A percentile compares a stretch with the other conserved stretches of the same genome.
phyloP scores from a whole-genome alignment of 2,113 vertebrate genomes.

The Malaclemys terrapin region DNA sequence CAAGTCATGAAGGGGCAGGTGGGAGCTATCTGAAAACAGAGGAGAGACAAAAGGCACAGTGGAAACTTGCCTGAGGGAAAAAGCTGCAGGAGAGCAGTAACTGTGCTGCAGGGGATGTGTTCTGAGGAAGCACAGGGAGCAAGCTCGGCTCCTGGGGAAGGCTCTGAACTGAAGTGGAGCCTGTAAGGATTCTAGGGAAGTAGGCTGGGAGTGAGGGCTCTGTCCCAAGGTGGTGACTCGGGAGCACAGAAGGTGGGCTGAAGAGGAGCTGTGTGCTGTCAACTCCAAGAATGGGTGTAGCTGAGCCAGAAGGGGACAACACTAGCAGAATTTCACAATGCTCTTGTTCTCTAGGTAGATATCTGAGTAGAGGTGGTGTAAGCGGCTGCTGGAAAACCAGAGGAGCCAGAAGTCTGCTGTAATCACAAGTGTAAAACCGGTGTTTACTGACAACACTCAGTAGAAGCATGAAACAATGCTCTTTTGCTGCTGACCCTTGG shows the following conservation, averaged over 20 bases:
- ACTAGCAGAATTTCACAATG: neutral
- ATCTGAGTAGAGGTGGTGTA: neutral
- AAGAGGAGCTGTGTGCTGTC: neutral
- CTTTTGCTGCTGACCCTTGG: neutral
- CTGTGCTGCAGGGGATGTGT: neutral
- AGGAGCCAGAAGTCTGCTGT: neutral
- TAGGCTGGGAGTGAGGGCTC: neutral
- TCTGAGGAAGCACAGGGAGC: neutral
- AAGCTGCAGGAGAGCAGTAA: neutral
- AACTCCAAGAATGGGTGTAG: neutral
- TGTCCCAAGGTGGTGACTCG: neutral
- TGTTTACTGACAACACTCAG: neutral
- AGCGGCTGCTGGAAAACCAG: neutral
- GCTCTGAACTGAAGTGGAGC: neutral
- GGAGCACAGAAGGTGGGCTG: neutral
- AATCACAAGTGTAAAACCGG: neutral
- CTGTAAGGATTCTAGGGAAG: neutral
- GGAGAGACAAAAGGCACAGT: neutral
- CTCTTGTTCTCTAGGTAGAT: neutral
- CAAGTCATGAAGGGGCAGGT: neutral
- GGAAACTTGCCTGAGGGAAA: neutral
- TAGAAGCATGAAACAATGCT: neutral
- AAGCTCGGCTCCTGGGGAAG: neutral
- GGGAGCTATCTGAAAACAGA: neutral
- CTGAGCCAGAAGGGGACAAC: neutral